A percentile compares a stretch with the other conserved stretches of the same genome.
phyloP scores from a whole-genome alignment of 2,113 vertebrate species.

The Actenoides hombroni region DNA sequence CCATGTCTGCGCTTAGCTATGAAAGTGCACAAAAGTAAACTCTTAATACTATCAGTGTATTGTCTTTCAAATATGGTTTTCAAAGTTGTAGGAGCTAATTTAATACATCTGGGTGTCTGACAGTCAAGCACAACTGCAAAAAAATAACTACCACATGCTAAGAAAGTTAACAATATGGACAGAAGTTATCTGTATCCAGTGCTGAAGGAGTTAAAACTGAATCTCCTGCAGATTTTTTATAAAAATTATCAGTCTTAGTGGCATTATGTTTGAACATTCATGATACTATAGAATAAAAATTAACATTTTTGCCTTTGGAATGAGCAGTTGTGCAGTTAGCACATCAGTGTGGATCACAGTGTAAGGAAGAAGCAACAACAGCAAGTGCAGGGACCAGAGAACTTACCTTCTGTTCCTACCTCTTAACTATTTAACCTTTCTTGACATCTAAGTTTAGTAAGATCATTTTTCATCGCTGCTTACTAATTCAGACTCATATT shows the following conservation, averaged over 20 bases:
- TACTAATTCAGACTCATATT: background rate
- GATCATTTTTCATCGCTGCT: background rate
- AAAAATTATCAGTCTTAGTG: background rate
- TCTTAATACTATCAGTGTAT: background rate
- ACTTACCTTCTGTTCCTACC: background rate
- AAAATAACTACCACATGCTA: constrained; percentile 42
- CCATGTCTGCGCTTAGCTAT: background rate
- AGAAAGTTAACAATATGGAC: background rate
- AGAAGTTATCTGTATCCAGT: background rate
- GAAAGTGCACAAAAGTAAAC: background rate
- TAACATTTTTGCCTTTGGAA: background rate
- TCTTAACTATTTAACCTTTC: background rate
- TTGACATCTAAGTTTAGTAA: background rate
- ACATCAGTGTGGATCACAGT: background rate
- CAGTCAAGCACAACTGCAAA: constrained; percentile 24
- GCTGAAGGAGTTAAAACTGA: background rate
- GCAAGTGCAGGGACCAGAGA: background rate
- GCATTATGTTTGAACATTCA: background rate
- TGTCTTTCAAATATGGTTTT: constrained; percentile 56
- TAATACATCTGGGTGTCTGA: constrained; percentile 40
- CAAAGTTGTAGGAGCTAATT: constrained; percentile 48
- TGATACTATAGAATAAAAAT: background rate
- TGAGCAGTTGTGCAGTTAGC: background rate
- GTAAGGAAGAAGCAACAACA: background rate
- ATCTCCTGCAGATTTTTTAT: background rate